These are phyloP conservation scores for Carcina quercana DNA, from an alignment of 2,888 invertebrate species.

Conservation along the genomic window DNA sequence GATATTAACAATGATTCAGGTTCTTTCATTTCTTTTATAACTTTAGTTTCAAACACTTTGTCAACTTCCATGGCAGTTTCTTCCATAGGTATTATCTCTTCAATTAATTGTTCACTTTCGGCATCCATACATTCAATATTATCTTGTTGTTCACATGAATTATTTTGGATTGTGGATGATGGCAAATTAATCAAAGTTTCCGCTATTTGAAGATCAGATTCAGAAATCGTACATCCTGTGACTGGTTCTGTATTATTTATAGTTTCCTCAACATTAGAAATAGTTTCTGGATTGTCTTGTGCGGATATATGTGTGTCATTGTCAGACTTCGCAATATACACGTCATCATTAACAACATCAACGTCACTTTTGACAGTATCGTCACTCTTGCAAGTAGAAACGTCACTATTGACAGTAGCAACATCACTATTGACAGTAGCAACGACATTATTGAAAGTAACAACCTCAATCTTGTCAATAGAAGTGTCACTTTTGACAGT, in stretches of 20 bases:
- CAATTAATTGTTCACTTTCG: conserved; percentile 2
- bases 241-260: conserved; percentile 2
- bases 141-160: conserved; percentile 26
- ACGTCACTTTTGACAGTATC: no score
- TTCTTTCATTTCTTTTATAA: conserved; percentile 3
- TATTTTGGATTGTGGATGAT: conserved; percentile 50
- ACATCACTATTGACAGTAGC: no score
- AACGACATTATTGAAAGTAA: no score
- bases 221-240: conserved; percentile 42
- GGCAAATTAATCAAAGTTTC: conserved; percentile 65
- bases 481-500: no score
- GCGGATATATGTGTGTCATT: no score
- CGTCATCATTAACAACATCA: no score
- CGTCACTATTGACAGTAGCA: no score
- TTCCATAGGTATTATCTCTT: conserved; percentile 3
- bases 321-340: no score
- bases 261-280: not conserved
- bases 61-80: conserved; percentile 5
- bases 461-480: no score
- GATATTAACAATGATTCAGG: conserved; percentile 19
- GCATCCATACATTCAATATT: conserved; percentile 3
- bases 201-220: conserved; percentile 67
- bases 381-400: no score
- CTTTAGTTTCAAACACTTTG: conserved; percentile 3
- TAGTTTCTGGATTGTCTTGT: not conserved